phyloP scores from a whole-genome alignment of 2,113 vertebrate genomes.

The Cacatua alba region DNA sequence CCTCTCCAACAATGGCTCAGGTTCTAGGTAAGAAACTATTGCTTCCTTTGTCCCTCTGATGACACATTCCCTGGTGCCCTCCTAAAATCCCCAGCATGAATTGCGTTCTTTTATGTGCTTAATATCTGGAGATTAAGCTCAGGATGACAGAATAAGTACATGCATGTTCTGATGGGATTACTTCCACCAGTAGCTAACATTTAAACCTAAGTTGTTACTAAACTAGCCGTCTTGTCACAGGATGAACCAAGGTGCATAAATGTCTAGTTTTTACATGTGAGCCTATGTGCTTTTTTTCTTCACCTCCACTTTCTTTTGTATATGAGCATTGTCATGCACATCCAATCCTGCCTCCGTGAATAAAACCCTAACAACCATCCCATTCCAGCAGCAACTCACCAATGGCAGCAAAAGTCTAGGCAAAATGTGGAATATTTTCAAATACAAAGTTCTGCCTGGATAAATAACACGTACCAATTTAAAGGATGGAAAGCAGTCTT shows the following conservation, averaged over 20 bases:
- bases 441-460: neutral
- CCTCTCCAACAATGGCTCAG: neutral
- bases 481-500: conserved; percentile 29
- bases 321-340: neutral
- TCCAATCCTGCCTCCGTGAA: neutral
- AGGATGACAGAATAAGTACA: neutral
- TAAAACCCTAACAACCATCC: accelerated
- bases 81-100: neutral
- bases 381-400: neutral
- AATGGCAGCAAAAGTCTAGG: neutral
- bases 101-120: neutral
- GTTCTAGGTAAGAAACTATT: neutral
- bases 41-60: neutral
- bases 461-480: neutral
- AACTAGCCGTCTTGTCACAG: neutral
- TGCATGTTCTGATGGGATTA: neutral
- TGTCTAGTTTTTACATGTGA: neutral
- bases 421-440: neutral
- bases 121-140: conserved; percentile 5
- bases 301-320: neutral
- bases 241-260: neutral
- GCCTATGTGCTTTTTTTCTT: neutral
- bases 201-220: neutral
- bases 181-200: neutral
- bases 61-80: neutral